Conservation (phyloP, 2,113 vertebrate genomes). For the Nibea coibor region DNA sequence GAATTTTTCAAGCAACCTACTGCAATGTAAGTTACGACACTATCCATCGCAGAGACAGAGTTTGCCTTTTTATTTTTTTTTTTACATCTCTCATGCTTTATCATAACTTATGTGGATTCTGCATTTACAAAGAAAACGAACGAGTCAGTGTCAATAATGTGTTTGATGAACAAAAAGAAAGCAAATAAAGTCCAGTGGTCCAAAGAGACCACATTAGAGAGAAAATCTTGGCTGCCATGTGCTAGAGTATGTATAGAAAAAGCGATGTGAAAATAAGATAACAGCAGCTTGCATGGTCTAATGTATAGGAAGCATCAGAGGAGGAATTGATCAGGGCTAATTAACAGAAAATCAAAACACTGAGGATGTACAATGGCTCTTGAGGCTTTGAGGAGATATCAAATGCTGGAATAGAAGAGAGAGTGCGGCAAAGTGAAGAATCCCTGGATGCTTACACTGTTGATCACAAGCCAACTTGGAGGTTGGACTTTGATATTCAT, state of each 20-base stretch:
- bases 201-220: neutral
- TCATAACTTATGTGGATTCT: neutral
- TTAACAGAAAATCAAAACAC: conserved; percentile 50
- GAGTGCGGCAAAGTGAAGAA: neutral
- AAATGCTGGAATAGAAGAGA: conserved; percentile 48
- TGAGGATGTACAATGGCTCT: conserved; percentile 24
- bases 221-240: neutral
- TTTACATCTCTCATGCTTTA: neutral
- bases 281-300: conserved; percentile 21
- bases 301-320: conserved; percentile 36
- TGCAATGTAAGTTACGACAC: neutral
- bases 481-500: conserved; percentile 36
- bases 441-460: conserved; percentile 29
- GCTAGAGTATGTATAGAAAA: neutral
- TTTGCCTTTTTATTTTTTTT: neutral
- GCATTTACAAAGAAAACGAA: neutral
- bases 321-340: conserved; percentile 57
- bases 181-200: neutral
- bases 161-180: conserved; percentile 10
- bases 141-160: neutral
- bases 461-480: conserved; percentile 37
- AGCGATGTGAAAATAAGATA: neutral
- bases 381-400: conserved; percentile 44
- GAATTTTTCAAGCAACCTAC: neutral
- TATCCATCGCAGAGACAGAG: neutral